Evolutionary conservation across 2,888 invertebrate species (phyloP).

Genomic region (Tetanocera ferruginea): DNA sequence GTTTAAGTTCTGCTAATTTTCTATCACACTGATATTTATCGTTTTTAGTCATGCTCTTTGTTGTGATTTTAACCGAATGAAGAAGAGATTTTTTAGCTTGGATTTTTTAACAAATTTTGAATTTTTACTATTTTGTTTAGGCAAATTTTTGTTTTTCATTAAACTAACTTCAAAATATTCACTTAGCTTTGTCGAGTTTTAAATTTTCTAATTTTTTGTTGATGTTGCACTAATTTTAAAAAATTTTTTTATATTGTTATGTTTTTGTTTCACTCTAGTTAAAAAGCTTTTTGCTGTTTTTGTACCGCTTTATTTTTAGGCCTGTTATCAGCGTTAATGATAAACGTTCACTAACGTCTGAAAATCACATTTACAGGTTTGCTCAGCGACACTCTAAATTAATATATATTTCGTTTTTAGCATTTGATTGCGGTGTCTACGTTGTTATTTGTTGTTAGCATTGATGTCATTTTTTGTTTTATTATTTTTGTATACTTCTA

Average conservation of each 20-base stretch:
- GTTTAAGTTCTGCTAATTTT: background rate
- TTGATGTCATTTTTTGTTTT: background rate
- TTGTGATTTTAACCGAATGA: background rate
- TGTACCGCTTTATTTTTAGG: background rate
- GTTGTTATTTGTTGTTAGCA: background rate
- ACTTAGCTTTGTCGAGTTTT: background rate
- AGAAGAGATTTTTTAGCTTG: background rate
- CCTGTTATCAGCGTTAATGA: slow-evolving; percentile 14
- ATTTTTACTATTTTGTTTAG: background rate
- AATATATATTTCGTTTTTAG: background rate
- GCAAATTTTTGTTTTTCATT: background rate
- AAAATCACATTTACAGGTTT: background rate
- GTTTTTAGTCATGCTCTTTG: background rate
- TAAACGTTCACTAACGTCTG: slow-evolving; percentile 5
- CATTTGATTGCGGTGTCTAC: background rate
- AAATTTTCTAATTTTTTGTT: background rate
- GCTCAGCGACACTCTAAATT: background rate
- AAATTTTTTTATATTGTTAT: background rate
- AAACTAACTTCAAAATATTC: background rate
- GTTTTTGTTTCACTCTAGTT: background rate
- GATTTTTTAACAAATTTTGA: too few relatives aligned
- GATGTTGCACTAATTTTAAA: background rate
- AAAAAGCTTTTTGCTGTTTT: background rate
- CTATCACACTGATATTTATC: background rate
- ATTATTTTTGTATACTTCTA: background rate